Base-by-base conservation (phyloP, 2,113 vertebrate species). In the Sebastes fasciatus region DNA sequence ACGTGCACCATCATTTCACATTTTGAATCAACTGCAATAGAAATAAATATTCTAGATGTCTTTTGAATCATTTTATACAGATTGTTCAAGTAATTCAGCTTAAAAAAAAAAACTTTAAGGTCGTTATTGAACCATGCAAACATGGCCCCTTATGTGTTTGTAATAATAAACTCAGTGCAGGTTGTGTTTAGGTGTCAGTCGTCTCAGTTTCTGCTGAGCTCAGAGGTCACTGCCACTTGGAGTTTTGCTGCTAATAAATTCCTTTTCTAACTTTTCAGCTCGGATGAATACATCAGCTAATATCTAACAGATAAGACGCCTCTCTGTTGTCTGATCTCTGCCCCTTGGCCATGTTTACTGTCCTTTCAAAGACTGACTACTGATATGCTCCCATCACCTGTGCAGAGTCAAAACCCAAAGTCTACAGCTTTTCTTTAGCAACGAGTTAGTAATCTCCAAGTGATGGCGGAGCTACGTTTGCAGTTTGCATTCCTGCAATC, bases 261-360 rank as follows among this genome's bases (percentile, higher is more conserved):
- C 6, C n/a, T 23, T 9, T 23, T 51, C 9, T 17, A 34, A 58
- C 61, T 58, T 73, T 51, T 43, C 6, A 51, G 2, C 10, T 21
- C 12, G 0, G 43, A 58, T 21, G 69, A 58, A 73, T 48, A 4
- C 45, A 60, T 51, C 54, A 60, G 10, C 1, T 11, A 60, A 68
- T 14, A 48, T 49, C 16, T 6, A 1, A 21, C 17, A 52, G 6
- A 77, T 3, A 26, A 8, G 49, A 45, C 21, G 23, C 45, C 26
- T 60, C 45, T 8, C 54, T 23, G 45, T 58, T 45, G 10, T 69
- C 46, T 74, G 70, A 80, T 66, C 70, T 67, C 63, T 66, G 79
- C 52, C 62, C 40, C 8, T 57, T 14, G 26, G 26, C 26, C 26
- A 26, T 26, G 26, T 26, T 14, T 5, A 46, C 12, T 48, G 19